Evolutionary conservation across 2,113 vertebrate genomes (phyloP).

Genomic region (Aegypius monachus): DNA sequence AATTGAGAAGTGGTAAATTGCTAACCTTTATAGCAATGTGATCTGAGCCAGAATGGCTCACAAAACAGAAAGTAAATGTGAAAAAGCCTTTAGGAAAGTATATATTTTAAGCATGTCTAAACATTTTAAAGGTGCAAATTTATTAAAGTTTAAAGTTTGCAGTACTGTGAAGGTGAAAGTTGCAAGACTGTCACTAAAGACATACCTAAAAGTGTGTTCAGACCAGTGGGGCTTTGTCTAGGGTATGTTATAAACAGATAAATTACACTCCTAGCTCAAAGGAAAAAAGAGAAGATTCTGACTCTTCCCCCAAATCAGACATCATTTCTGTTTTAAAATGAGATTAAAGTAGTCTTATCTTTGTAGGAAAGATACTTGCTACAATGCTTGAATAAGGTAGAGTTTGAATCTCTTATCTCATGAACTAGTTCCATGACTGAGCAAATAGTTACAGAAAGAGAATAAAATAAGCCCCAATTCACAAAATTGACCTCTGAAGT

Average conservation of each 20-base stretch:
- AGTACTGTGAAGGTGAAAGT: neutral
- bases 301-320: neutral
- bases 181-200: neutral
- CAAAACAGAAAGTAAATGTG: neutral
- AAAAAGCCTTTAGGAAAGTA: neutral
- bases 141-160: neutral
- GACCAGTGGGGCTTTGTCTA: neutral
- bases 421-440: neutral
- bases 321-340: neutral
- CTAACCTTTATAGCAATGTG: neutral
- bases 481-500: neutral
- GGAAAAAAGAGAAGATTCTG: neutral
- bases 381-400: neutral
- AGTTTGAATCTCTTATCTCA: neutral
- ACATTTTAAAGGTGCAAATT: neutral
- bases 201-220: neutral
- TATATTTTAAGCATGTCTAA: neutral
- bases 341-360: neutral
- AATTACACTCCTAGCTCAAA: neutral
- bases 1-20: neutral
- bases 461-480: neutral
- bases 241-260: neutral
- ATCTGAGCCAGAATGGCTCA: neutral
- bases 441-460: neutral
- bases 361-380: neutral